A percentile compares a stretch with the other conserved stretches of the same genome.
These are phyloP conservation scores for Bufotes viridis DNA, from an alignment of 2,797 vertebrate genomes.

Conservation along the genomic window DNA sequence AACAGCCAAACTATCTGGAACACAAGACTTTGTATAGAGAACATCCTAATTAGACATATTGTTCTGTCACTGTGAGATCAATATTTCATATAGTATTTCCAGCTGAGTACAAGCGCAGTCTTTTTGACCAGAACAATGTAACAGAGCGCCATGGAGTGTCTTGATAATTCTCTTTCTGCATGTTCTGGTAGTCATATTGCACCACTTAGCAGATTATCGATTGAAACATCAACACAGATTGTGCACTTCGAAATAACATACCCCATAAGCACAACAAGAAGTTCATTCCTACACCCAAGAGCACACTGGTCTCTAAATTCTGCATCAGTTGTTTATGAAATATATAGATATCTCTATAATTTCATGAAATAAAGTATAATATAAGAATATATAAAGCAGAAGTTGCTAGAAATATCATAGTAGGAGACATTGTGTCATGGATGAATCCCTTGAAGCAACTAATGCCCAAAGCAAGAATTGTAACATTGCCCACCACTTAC, in stretches of 20 bases:
- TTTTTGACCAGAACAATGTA: slow-evolving; percentile 34
- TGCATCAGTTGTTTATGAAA: neutral
- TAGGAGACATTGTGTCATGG: neutral
- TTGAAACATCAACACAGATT: slow-evolving; percentile 39
- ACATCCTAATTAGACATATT: slow-evolving; percentile 39
- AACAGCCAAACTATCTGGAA: slow-evolving; percentile 7
- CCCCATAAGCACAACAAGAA: slow-evolving; percentile 11
- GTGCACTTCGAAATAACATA: slow-evolving; percentile 27
- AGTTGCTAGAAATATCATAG: neutral
- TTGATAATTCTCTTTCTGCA: slow-evolving; percentile 35
- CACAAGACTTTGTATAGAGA: neutral
- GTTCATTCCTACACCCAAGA: slow-evolving; percentile 5
- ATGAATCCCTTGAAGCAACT: neutral
- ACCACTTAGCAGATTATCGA: slow-evolving; percentile 55
- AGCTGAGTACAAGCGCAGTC: slow-evolving; percentile 17
- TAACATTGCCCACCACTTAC: neutral
- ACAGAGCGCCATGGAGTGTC: neutral
- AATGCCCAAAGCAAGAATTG: neutral
- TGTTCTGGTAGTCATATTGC: slow-evolving; percentile 33
- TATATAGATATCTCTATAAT: neutral
- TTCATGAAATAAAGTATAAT: neutral
- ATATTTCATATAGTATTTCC: slow-evolving; percentile 53
- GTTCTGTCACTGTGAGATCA: slow-evolving; percentile 29
- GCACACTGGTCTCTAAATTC: neutral
- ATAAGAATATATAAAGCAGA: neutral